phyloP scores from a whole-genome alignment of 1,140 invertebrate species.

The Magallana gigas region DNA sequence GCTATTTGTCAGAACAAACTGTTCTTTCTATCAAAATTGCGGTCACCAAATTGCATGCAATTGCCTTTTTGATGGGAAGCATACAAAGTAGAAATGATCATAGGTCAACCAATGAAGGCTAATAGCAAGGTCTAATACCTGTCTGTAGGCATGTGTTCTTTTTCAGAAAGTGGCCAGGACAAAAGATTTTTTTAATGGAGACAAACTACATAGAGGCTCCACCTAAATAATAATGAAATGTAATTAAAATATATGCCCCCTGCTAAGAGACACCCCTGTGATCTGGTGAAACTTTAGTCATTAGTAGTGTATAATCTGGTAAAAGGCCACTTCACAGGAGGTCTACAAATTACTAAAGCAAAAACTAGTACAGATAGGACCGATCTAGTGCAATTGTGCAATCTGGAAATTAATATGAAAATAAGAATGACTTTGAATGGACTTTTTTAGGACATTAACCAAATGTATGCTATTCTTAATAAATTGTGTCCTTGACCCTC shows the following conservation, averaged over 20 bases:
- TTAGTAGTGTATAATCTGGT: background rate
- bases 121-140: slow-evolving; percentile 8
- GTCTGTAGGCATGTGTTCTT: background rate
- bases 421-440: background rate
- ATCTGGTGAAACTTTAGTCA: background rate
- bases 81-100: slow-evolving; percentile 19
- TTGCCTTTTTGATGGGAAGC: slow-evolving; percentile 26
- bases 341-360: background rate
- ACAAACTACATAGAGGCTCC: slow-evolving; percentile 16
- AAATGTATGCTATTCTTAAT: background rate
- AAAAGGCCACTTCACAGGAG: background rate
- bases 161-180: background rate
- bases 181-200: slow-evolving; percentile 29
- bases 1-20: slow-evolving; percentile 9
- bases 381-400: background rate
- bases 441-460: background rate
- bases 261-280: background rate
- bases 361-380: slow-evolving; percentile 6
- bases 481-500: background rate
- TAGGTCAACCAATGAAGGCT: slow-evolving; percentile 15
- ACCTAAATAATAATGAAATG: slow-evolving; percentile 17
- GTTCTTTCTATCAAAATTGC: background rate
- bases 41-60: slow-evolving; percentile 32
- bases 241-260: slow-evolving; percentile 32
- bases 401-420: background rate